phyloP scores from a whole-genome alignment of 2,888 invertebrate species.

The Tricholauxania praeusta region DNA sequence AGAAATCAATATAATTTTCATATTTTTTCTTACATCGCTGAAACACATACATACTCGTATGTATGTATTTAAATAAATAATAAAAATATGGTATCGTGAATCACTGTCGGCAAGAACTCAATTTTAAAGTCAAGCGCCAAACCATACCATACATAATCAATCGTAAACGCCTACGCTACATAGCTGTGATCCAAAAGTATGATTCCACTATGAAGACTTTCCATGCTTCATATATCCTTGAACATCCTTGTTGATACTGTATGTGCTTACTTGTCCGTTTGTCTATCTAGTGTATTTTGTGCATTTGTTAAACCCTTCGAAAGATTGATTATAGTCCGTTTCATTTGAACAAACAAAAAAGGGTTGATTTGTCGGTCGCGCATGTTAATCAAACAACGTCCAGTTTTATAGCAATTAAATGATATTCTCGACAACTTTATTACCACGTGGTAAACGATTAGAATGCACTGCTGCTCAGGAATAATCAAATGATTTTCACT shows the following conservation, averaged over 20 bases:
- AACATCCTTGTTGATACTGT: constrained; percentile 26
- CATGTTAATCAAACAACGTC: constrained; percentile 16
- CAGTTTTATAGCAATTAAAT: constrained; percentile 28
- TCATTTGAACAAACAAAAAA: constrained; percentile 37
- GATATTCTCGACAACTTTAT: constrained; percentile 30
- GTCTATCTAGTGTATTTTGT: constrained; percentile 46
- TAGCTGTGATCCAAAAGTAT: neutral
- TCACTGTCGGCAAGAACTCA: too few species aligned
- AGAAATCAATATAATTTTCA: too few species aligned
- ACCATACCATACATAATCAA: neutral
- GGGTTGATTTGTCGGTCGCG: constrained; percentile 24
- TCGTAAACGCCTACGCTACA: constrained; percentile 22
- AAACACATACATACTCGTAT: too few species aligned
- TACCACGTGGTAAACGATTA: constrained; percentile 31
- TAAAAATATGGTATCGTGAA: too few species aligned
- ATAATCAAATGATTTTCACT: too few species aligned
- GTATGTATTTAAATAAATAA: too few species aligned
- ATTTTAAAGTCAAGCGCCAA: too few species aligned
- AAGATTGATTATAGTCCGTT: constrained; percentile 64
- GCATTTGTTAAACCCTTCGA: constrained; percentile 57
- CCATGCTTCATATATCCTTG: constrained; percentile 25
- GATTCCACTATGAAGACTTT: too few species aligned
- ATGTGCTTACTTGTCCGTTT: neutral
- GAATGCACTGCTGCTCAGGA: neutral
- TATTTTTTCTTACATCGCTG: too few species aligned